Evolutionary conservation across 1,140 invertebrate genomes (phyloP), one percentile per base, ranked within the genome.

Genomic region (Zaprionus vittiger): DNA sequence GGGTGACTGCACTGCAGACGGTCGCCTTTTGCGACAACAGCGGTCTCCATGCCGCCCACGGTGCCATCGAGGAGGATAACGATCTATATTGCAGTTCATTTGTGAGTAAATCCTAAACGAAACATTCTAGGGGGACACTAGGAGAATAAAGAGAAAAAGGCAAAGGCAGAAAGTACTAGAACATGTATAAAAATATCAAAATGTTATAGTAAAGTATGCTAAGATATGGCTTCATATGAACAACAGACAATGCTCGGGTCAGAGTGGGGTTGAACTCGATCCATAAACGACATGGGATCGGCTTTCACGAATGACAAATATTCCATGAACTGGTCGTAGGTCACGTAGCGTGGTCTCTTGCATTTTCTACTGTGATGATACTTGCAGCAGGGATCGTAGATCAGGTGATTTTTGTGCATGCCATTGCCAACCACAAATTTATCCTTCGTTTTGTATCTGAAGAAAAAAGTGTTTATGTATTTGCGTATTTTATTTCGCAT

Each of bases 21-120:
- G 96, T 97, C n/a, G 96, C 97, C 20, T 98, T 98, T 90, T 95
- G 95, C 80, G 95, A 95, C 77, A 95, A 95, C 80, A 77, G 71
- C 63, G 34, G 77, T n/a, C 24, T 77, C 6, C 44, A 81, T 55
- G 56, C 65, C 20, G 54, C 76, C 15, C 77, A 89, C 28, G 80
- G 85, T 66, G 93, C 94, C 34, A 96, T 97, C 81, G 96, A 97
- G 93, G 96, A 98, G 94, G 96, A 97, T 84, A 97, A 97, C 93
- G 96, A 97, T 92, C 92, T 98, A 2, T 97, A 97, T 83, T 97
- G 96, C 79, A 96, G 96, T 28, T 96, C 96, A 79, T 93, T 91
- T 81, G 85, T 90, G 76, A 85, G 85, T 90, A 59, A 17, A 2
- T 9, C n/a, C 6, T 9, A 52, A 24, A 22, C 47, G 11, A 7